Percentiles rank a stretch among this genome's conserved stretches.
phyloP scores from a whole-genome alignment of 2,113 vertebrate species.

The Eurystomus gularis region DNA sequence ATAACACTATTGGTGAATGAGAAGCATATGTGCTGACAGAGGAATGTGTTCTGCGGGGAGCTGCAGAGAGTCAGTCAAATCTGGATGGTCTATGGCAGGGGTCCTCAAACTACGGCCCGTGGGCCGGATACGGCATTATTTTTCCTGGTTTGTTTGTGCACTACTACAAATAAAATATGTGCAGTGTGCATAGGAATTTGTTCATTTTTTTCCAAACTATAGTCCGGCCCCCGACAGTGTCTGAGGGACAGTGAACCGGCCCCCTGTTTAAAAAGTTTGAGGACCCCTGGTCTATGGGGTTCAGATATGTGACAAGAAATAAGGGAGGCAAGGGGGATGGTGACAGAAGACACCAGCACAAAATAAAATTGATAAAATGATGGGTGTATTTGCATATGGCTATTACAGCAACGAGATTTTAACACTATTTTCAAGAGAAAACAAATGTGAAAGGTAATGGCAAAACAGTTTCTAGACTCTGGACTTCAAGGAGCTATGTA shows the following conservation, averaged over 20 bases:
- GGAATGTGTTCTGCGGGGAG: neutral
- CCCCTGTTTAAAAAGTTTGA: too few species aligned
- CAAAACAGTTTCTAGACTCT: neutral
- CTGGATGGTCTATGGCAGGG: neutral
- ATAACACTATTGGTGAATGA: slow-evolving; percentile 48
- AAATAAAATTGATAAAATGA: neutral
- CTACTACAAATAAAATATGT: too few species aligned
- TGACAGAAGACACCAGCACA: neutral
- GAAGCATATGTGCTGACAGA: slow-evolving; percentile 61
- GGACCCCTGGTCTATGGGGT: too few species aligned
- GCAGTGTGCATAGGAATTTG: too few species aligned
- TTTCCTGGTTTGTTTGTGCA: too few species aligned
- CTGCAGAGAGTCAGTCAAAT: neutral
- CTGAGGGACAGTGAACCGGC: too few species aligned
- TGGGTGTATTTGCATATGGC: neutral
- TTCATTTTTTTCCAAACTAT: too few species aligned
- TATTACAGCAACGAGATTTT: neutral
- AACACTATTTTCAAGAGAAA: neutral
- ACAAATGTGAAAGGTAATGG: neutral
- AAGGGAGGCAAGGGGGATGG: neutral
- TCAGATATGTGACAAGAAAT: neutral
- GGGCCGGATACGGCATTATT: too few species aligned
- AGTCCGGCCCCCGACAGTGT: too few species aligned
- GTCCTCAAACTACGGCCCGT: too few species aligned
- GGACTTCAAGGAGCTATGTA: accelerated